Conservation (phyloP, 23 tunicate species). For the Halocynthia roretzi region DNA sequence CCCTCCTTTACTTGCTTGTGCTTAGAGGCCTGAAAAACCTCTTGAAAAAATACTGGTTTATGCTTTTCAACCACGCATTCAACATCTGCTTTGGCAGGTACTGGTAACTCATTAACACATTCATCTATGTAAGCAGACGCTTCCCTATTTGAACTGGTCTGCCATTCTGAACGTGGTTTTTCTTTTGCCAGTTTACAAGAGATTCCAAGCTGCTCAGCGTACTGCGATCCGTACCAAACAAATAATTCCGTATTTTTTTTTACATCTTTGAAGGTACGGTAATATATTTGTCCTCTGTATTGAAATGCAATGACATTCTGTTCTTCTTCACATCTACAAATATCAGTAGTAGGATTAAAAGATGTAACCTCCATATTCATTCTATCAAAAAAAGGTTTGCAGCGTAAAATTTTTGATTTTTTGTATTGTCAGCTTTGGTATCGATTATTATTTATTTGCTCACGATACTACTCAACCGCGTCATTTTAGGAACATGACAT, state of each 20-base stretch:
- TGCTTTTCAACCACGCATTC: neutral
- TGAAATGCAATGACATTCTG: constrained; percentile 70
- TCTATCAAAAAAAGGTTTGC: no score
- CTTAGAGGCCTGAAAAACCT: no score
- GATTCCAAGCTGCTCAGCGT: constrained; percentile 69
- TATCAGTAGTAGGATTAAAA: neutral
- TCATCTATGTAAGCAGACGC: neutral
- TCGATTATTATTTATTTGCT: no score
- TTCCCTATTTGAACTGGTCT: neutral
- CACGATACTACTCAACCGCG: no score
- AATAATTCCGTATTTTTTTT: constrained; percentile 46
- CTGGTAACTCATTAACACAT: neutral
- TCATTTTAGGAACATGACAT: no score
- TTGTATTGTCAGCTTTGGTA: no score
- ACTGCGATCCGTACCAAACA: constrained; percentile 77
- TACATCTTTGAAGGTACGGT: constrained; percentile 45
- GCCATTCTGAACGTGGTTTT: neutral
- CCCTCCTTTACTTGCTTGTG: neutral
- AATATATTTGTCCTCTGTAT: constrained; percentile 62
- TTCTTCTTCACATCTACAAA: constrained; percentile 51
- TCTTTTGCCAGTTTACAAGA: constrained; percentile 1
- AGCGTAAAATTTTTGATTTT: no score
- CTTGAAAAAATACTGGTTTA: neutral
- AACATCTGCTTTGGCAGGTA: neutral
- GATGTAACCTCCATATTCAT: no score